phyloP scores from a whole-genome alignment of 2,797 vertebrate genomes.

The Darevskia nairensis region DNA sequence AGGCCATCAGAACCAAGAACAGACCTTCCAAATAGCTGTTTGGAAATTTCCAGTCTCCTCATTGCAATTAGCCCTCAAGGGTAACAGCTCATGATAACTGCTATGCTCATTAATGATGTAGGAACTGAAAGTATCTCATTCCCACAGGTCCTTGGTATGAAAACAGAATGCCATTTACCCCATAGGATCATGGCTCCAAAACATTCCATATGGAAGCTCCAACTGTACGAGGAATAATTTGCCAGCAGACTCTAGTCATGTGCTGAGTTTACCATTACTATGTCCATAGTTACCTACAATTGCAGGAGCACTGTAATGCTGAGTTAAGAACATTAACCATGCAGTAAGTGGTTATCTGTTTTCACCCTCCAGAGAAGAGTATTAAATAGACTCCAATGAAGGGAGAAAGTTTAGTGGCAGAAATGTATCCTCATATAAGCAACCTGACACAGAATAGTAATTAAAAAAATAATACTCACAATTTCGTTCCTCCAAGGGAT shows the following conservation, averaged over 20 bases:
- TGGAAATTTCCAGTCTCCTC: not conserved
- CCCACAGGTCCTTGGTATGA: no score
- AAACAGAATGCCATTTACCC: not conserved
- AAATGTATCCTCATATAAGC: slow-evolving; percentile 11
- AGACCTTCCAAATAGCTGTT: not conserved
- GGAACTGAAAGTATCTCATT: not conserved
- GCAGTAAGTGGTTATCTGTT: not conserved
- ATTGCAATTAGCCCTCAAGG: no score
- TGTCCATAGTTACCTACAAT: not conserved
- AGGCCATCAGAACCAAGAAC: not conserved
- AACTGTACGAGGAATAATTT: not conserved
- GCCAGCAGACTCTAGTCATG: not conserved
- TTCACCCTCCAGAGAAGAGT: not conserved
- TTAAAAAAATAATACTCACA: slow-evolving; percentile 36
- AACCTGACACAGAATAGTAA: slow-evolving; percentile 20
- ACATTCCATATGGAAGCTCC: not conserved
- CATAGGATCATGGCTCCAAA: not conserved
- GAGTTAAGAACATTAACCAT: not conserved
- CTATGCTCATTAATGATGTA: not conserved
- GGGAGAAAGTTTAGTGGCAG: slow-evolving; percentile 8
- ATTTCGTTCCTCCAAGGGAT: slow-evolving; percentile 51
- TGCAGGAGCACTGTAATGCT: not conserved
- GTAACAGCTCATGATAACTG: not conserved
- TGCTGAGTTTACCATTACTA: not conserved
- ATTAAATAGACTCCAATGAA: not conserved